Base-by-base conservation (phyloP, 2,797 vertebrate genomes). In the Myripristis murdjan region DNA sequence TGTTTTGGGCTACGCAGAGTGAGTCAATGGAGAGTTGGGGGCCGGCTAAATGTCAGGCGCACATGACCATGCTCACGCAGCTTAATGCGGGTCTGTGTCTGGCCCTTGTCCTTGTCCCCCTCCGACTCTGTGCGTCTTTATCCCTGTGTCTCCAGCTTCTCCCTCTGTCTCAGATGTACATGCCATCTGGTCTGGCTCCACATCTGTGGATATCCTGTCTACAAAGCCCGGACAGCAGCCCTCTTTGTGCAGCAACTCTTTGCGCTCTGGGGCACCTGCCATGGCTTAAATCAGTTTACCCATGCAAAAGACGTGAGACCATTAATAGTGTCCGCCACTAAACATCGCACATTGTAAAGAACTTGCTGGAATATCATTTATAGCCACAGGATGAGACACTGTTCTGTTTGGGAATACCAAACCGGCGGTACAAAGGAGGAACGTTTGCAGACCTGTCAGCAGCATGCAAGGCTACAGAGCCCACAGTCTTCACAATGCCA, bases 41-140 rank as follows among this genome's bases (percentile, higher is more conserved):
- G 92, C 93, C 91, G 76, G 83, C 77, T 95, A 96, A 96, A 86
- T 87, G 81, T 96, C 95, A 95, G 93, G 85, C 88, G 72, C 92
- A 89, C 92, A 92, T 91, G 90, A 93, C 87, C 83, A 70, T 61
- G 82, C 70, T 90, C 72, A 70, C 88, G 91, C 91, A 91, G 93
- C 94, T 94, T 96, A 95, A 95, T 94, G 94, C 87, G 90, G 91
- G 92, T 84, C 92, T 94, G 87, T 91, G 94, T 95, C 91, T 92
- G 94, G 83, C 70, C 72, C 85, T 84, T 82, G 85, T 89, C 80
- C 87, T 73, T 81, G 70, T 84, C 84, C 72, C 79, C 66, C 73
- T 81, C 81, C 67, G 54, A 83, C 81, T 86, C 84, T 85, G 81
- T 79, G 79, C 79, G 83, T 87, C 89, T 90, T 88, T 91, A 93